Conservation (phyloP, 2,888 invertebrate genomes). For the Magallana nippona region DNA sequence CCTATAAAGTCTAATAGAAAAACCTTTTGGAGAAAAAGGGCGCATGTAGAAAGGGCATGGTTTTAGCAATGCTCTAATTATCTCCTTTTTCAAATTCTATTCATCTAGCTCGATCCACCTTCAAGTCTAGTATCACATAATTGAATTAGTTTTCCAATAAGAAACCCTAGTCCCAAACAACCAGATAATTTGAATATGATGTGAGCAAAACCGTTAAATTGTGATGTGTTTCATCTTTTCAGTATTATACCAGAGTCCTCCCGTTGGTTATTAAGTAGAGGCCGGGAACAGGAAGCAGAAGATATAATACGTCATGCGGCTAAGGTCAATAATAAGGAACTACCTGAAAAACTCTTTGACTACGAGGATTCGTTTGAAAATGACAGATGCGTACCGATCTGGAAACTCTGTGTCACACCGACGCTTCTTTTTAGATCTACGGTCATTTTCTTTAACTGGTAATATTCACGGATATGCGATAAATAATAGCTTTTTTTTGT, state of each 20-base stretch:
- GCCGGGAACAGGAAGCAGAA: conserved; percentile 45
- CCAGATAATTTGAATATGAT: no score
- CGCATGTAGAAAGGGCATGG: no score
- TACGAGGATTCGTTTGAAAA: conserved; percentile 36
- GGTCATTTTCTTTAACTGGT: conserved; percentile 48
- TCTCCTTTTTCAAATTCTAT: no score
- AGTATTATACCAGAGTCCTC: conserved; percentile 52
- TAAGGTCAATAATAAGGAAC: conserved; percentile 44
- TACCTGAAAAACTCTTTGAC: conserved; percentile 46
- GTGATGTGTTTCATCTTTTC: background rate
- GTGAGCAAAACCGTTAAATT: no score
- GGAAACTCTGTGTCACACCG: conserved; percentile 43
- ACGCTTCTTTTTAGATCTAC: conserved; percentile 32
- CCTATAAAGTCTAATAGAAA: no score
- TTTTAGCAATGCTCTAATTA: no score
- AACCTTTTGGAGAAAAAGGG: no score
- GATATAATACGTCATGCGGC: conserved; percentile 44
- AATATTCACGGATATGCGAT: background rate
- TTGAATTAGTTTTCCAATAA: no score
- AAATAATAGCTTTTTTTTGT: background rate
- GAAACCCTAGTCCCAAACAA: no score
- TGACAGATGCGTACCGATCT: conserved; percentile 40
- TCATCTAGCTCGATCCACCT: no score
- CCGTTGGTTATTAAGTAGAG: conserved; percentile 48
- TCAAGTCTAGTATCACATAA: no score